phyloP scores from a whole-genome alignment of 2,113 vertebrate species.

The Helogale parvula region DNA sequence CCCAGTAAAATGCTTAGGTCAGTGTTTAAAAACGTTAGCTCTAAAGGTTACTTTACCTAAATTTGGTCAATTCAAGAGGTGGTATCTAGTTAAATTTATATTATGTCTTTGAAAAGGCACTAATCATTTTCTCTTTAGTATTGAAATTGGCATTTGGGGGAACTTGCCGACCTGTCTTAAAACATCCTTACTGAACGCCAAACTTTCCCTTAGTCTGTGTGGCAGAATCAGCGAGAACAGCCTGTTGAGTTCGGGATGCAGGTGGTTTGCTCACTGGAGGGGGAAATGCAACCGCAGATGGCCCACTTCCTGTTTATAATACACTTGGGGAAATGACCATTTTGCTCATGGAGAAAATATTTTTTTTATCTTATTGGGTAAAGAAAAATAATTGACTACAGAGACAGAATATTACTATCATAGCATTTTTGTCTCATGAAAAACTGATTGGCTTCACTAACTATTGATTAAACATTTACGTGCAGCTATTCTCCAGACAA shows the following conservation, averaged over 20 bases:
- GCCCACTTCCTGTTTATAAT: conserved; percentile 3
- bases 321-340: not conserved
- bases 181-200: not conserved
- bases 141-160: not conserved
- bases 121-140: not conserved
- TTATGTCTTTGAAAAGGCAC: not conserved
- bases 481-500: not conserved
- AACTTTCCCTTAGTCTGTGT: rapidly evolving
- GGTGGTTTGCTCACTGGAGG: not conserved
- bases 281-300: not conserved
- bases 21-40: not conserved
- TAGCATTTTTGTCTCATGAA: conserved; percentile 66
- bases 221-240: rapidly evolving
- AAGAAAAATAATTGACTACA: conserved; percentile 42
- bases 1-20: not conserved
- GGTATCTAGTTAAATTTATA: not conserved
- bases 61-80: not conserved
- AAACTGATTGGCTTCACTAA: not conserved
- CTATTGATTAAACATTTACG: not conserved
- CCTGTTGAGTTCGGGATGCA: not conserved
- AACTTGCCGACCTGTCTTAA: not conserved
- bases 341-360: conserved; percentile 35
- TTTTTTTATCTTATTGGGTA: conserved; percentile 32
- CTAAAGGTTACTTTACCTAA: not conserved
- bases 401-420: not conserved